These are phyloP conservation scores for Chymomyza caudatula DNA, from an alignment of 2,888 invertebrate species.

Conservation along the genomic window DNA sequence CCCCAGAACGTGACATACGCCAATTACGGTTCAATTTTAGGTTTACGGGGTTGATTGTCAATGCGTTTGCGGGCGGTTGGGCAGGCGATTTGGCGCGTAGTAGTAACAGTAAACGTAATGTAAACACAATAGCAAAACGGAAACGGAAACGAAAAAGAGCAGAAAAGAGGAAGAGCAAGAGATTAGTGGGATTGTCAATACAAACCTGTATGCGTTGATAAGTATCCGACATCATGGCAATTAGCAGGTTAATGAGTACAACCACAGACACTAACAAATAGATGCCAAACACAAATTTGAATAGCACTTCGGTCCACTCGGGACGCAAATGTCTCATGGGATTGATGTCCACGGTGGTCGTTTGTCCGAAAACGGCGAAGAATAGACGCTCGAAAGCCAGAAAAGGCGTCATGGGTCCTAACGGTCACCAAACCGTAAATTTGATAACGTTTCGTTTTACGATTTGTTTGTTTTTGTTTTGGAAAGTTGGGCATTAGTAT, in stretches of 20 bases:
- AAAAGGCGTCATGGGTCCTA: slow-evolving; percentile 86
- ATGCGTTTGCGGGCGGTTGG: slow-evolving; percentile 14
- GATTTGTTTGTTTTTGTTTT: slow-evolving; percentile 22
- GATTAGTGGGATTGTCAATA: slow-evolving; percentile 76
- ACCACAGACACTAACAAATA: slow-evolving; percentile 99
- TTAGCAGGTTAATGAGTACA: slow-evolving; percentile 98
- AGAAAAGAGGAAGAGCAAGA: slow-evolving; percentile 52
- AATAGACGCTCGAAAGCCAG: slow-evolving; percentile 98
- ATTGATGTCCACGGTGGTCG: slow-evolving; percentile 90
- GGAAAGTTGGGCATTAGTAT: neutral
- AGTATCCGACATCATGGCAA: slow-evolving; percentile 99
- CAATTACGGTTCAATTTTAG: slow-evolving; percentile 31
- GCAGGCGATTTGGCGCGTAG: no score
- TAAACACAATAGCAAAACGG: slow-evolving; percentile 14
- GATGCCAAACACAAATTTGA: slow-evolving; percentile 95
- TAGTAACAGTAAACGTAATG: neutral
- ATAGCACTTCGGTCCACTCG: slow-evolving; percentile 90
- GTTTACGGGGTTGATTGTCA: neutral
- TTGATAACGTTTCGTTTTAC: slow-evolving; percentile 16
- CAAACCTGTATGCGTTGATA: slow-evolving; percentile 99
- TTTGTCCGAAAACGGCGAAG: slow-evolving; percentile 98
- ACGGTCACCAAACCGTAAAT: slow-evolving; percentile 28
- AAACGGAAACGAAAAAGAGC: slow-evolving; percentile 50
- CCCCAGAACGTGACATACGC: slow-evolving; percentile 32
- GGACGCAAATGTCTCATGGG: slow-evolving; percentile 85